phyloP scores from a whole-genome alignment of 2,113 vertebrate genomes.

The Lophochroa leadbeateri region DNA sequence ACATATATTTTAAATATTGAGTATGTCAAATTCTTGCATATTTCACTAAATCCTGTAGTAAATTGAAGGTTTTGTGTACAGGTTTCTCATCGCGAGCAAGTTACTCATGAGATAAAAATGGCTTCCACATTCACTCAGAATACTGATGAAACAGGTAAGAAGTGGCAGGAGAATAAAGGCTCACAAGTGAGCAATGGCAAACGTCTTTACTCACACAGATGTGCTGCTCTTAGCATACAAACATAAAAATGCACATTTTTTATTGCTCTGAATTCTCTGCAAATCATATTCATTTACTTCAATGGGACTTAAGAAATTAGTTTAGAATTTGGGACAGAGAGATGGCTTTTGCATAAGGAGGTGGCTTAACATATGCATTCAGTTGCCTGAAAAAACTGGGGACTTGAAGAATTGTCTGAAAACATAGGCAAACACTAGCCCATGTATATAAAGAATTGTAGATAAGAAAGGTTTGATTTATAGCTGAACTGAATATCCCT shows the following conservation, averaged over 20 bases:
- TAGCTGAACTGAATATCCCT: background rate
- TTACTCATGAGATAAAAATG: constrained; percentile 55
- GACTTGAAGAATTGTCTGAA: background rate
- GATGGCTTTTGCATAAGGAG: background rate
- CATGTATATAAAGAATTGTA: background rate
- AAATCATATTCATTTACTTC: background rate
- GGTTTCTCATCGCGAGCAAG: constrained; percentile 68
- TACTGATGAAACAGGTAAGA: constrained; percentile 76
- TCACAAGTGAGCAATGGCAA: background rate
- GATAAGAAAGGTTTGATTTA: background rate
- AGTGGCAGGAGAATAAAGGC: background rate
- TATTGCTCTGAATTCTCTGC: background rate
- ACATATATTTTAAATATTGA: background rate
- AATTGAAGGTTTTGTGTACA: constrained; percentile 60
- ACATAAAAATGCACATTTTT: background rate
- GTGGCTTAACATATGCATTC: background rate
- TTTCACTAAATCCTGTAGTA: constrained; percentile 21
- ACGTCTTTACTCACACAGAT: background rate
- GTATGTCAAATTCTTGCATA: background rate
- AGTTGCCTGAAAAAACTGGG: background rate
- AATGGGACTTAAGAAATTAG: background rate
- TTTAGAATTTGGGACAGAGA: background rate
- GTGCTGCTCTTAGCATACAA: background rate
- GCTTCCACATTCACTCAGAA: constrained; percentile 58
- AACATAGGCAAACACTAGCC: background rate